Evolutionary conservation across 2,113 vertebrate species (phyloP), one percentile per base, ranked within the genome.

Genomic region (Aldabrachelys gigantea): DNA sequence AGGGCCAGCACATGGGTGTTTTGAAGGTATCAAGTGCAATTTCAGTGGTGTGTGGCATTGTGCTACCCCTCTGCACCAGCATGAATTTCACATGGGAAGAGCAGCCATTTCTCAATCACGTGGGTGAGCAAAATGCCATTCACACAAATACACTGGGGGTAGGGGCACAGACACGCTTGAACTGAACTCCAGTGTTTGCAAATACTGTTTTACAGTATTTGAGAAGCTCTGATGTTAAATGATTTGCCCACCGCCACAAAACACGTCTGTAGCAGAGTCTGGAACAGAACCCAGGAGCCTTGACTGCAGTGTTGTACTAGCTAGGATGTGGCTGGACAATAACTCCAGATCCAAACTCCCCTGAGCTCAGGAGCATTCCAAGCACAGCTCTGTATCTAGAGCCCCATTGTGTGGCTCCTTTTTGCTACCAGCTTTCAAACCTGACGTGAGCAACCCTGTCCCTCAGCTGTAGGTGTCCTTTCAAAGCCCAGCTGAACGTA

Each of bases 371-470:
- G 72, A 2, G 16, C 35, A 19, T 35, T 19, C 62, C 62, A 44
- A 6, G 22, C 38, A 10, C 72, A 27, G 24, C 24, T 10, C 38
- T 24, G 38, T 24, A 11, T 75, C 38, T 44, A 44, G 24, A 44
- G 5, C 72, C 62, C 62, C n/a, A 17, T 8, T 72, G n/a, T 19
- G 16, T 72, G 80, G 35, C 31, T 5, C 10, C 14, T 4, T 79
- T 69, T 75, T 80, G 76, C 72, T 22, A 2, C 6, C 79, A 35
- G 27, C 2, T 90, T 75, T 31, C 75, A 82, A 13, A 21, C n/a
- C 0, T n/a, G 4, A 1, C 4, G 2, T 24, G 41, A 31, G 10
- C 27, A 41, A 87, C 31, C 38, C 50, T 41, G 27, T n/a, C 49
- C 0, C 22, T 6, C 11, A 24, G 52, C 35, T 25, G 21, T 8